A percentile compares a stretch with the other conserved stretches of the same genome.
Conservation (phyloP, 2,888 invertebrate genomes). For the Pollenia labialis region DNA sequence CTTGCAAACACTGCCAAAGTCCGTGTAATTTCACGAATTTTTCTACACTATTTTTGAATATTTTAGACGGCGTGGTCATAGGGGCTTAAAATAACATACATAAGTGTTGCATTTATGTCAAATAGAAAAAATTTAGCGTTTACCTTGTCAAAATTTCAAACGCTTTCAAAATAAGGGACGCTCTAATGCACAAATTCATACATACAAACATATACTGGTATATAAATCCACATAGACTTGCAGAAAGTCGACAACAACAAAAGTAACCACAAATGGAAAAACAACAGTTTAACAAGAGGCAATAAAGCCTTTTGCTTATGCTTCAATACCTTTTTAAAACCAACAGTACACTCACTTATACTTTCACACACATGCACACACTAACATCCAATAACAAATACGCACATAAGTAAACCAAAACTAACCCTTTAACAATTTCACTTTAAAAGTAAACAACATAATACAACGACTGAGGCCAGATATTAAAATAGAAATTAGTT, state of each 20-base stretch:
- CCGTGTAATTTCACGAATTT: no score
- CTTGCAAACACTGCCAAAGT: no score
- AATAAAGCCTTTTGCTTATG: constrained; percentile 71
- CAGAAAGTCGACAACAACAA: constrained; percentile 41
- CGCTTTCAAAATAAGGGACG: no score
- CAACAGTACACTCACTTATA: constrained; percentile 21
- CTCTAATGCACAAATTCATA: not conserved
- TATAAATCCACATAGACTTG: not conserved
- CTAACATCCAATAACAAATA: not conserved
- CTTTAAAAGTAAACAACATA: constrained; percentile 12
- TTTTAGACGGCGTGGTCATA: no score
- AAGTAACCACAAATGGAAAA: constrained; percentile 71
- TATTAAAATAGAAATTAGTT: not conserved
- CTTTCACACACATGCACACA: constrained; percentile 6
- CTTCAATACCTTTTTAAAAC: constrained; percentile 69
- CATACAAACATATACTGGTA: not conserved
- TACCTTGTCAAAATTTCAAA: no score
- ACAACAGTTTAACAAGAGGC: constrained; percentile 69
- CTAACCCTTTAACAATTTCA: constrained; percentile 23
- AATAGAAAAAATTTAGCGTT: no score
- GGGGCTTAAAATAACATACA: no score
- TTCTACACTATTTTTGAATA: no score
- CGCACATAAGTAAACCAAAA: constrained; percentile 7
- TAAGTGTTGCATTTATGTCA: no score
- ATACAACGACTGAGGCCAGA: not conserved